Evolutionary conservation across 2,888 invertebrate species (phyloP), one percentile per base, ranked within the genome.

Genomic region (Yponomeuta sedellus): DNA sequence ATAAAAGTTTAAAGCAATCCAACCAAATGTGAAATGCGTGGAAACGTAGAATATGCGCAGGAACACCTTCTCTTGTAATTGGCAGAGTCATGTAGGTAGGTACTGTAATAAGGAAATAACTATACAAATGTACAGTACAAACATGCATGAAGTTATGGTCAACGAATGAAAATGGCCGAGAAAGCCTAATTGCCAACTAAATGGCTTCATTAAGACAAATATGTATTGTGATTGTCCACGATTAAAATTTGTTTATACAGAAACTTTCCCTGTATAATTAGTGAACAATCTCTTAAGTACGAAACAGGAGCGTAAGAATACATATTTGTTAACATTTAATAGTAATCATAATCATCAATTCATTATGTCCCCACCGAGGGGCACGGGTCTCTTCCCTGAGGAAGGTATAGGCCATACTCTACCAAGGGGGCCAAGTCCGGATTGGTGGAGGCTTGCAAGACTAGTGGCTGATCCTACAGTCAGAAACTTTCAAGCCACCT

Each of bases 191-290:
- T 61, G 39, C 22, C 39, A 19, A 61, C 22, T 25, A 66, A 66
- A 66, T 66, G 61, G 66, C 66, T 62, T 61, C 61, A 66, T 66
- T 66, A 66, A 66, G 19, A 52, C 22, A 52, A 66, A 66, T 61
- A 66, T 28, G 61, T 34, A 61, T 61, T 28, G 34, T 58, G 28
- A 65, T 57, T 64, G 52, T 64, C 25, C 16, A 28, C 34, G 11
- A 34, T 61, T 28, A 61, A 28, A 25, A 34, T 12, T 61, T 25
- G 25, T 12, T 16, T 16, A 3, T 52, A 19, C 20, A 58, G 20
- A 12, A 12, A n/a, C 61, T 25, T 16, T 28, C n/a, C 3, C 61
- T 16, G 61, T 5, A n/a, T 58, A 58, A 16, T 44, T 44, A 44
- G 44, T 44, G 58, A 6, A 58, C 11, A 58, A 28, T 34, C 34